Conservation (phyloP, 2,888 invertebrate genomes). For the Periphyllus acericola region DNA sequence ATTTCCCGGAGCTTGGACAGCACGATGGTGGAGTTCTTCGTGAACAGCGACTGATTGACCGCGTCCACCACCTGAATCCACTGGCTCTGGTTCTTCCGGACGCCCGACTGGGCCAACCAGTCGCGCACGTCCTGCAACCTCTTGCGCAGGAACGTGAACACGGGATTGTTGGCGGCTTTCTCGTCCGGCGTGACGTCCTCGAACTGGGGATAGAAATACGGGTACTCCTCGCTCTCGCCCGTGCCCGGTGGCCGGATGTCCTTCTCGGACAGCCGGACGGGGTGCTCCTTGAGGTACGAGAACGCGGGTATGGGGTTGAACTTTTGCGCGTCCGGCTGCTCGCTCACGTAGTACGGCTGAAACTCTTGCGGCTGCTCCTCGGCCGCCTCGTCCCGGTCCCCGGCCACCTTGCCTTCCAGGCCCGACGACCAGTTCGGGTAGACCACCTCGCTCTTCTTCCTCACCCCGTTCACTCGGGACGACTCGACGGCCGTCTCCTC, state of each 20-base stretch:
- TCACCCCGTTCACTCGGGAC: conserved; percentile 26
- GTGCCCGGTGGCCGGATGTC: conserved; percentile 45
- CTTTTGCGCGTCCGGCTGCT: conserved; percentile 37
- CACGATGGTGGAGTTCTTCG: conserved; percentile 70
- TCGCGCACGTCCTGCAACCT: conserved; percentile 71
- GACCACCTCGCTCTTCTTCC: conserved; percentile 64
- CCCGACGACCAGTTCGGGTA: conserved; percentile 63
- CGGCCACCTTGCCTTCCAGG: conserved; percentile 23
- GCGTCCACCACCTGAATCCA: conserved; percentile 68
- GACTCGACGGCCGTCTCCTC: conserved; percentile 36
- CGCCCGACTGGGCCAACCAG: conserved; percentile 69
- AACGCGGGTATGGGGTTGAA: conserved; percentile 61
- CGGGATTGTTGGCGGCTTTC: conserved; percentile 67
- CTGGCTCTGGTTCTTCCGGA: conserved; percentile 63
- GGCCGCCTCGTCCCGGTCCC: conserved; percentile 9
- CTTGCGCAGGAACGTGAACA: conserved; percentile 70
- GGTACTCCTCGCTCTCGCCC: conserved; percentile 30
- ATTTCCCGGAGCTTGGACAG: conserved; percentile 70
- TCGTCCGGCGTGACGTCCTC: conserved; percentile 33
- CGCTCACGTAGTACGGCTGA: conserved; percentile 37
- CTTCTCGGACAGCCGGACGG: conserved; percentile 40
- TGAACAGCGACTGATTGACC: conserved; percentile 70
- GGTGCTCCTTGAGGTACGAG: conserved; percentile 62
- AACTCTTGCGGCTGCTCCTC: conserved; percentile 56
- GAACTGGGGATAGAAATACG: conserved; percentile 44